phyloP scores from a whole-genome alignment of 2,888 invertebrate genomes.

The Aphelenchoides bicaudatus region DNA sequence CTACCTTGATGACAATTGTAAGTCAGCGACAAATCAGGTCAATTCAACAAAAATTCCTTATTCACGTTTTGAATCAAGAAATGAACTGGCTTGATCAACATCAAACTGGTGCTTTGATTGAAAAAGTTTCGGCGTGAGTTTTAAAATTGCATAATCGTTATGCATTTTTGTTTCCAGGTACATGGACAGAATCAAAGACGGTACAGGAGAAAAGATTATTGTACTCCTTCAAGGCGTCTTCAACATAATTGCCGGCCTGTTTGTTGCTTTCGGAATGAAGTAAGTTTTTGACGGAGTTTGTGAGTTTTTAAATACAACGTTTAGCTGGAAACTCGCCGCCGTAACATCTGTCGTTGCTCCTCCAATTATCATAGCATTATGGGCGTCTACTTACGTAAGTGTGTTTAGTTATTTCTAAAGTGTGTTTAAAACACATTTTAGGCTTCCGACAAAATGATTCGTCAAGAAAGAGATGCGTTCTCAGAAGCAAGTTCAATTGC shows the following conservation, averaged over 20 bases:
- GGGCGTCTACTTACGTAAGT: slow-evolving; percentile 61
- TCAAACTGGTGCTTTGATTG: slow-evolving; percentile 63
- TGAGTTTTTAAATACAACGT: no score
- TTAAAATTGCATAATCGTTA: not conserved
- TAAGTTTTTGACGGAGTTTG: slow-evolving; percentile 37
- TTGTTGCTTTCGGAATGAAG: slow-evolving; percentile 37
- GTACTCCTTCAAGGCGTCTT: slow-evolving; percentile 43
- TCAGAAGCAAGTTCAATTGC: slow-evolving; percentile 58
- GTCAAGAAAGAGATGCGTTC: slow-evolving; percentile 62
- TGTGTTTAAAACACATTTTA: slow-evolving; percentile 13
- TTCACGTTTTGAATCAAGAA: slow-evolving; percentile 62
- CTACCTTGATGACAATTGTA: no score
- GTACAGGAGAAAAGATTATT: slow-evolving; percentile 50
- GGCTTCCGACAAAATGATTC: slow-evolving; percentile 28
- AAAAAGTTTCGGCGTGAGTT: slow-evolving; percentile 62
- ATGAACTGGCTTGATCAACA: slow-evolving; percentile 63
- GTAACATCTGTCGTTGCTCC: slow-evolving; percentile 58
- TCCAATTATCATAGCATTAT: slow-evolving; percentile 59
- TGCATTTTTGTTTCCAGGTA: slow-evolving; percentile 44
- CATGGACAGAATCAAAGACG: slow-evolving; percentile 54
- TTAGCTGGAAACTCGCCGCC: slow-evolving; percentile 51
- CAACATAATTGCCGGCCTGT: slow-evolving; percentile 44
- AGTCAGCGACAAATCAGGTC: slow-evolving; percentile 63
- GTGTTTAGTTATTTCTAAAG: not conserved
- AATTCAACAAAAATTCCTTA: slow-evolving; percentile 62